Evolutionary conservation across 2,797 vertebrate genomes (phyloP), one percentile per base, ranked within the genome.

Genomic region (Acanthurus lineatus): DNA sequence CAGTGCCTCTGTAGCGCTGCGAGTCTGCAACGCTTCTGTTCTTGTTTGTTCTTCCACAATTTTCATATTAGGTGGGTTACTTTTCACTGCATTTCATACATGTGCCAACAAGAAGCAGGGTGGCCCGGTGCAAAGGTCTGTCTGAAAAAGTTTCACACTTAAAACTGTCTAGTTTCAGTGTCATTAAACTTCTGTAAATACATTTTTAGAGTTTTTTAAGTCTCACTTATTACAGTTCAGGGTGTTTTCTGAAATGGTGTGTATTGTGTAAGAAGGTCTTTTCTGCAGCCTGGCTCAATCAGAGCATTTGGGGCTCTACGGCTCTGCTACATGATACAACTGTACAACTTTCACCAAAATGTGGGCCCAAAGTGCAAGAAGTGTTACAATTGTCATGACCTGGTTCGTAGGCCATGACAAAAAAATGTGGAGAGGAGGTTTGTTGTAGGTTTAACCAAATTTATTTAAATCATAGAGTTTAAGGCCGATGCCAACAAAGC

Each of bases 31-130:
- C 10, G 15, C 15, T 57, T 52, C 40, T 40, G 40, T 40, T 40
- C 40, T n/a, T 60, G 44, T 53, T 62, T 53, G 47, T 74, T 69
- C 52, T 25, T 40, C 32, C 22, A 22, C 35, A 32, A 38, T 25
- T 40, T 44, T 64, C 11, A 40, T 44, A 17, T n/a, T 42, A 38
- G 42, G 15, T 60, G 52, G 42, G 15, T 56, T 67, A 9, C 12
- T 25, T 65, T 68, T 25, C 2, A 19, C 32, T 68, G 1, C 15
- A 22, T n/a, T 8, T 67, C 17, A 9, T 45, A 22, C 16, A 14
- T 28, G 42, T 20, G 20, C 4, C 42, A 35, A 10, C 52, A 28
- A 42, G 25, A 9, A 22, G 6, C 38, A 32, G 16, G 2, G 19
- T 53, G 9, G 53, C 6, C 8, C 0, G 0, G 2, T 14, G 20